Evolutionary conservation across 2,113 vertebrate genomes (phyloP).

Genomic region (Polypterus bichir): DNA sequence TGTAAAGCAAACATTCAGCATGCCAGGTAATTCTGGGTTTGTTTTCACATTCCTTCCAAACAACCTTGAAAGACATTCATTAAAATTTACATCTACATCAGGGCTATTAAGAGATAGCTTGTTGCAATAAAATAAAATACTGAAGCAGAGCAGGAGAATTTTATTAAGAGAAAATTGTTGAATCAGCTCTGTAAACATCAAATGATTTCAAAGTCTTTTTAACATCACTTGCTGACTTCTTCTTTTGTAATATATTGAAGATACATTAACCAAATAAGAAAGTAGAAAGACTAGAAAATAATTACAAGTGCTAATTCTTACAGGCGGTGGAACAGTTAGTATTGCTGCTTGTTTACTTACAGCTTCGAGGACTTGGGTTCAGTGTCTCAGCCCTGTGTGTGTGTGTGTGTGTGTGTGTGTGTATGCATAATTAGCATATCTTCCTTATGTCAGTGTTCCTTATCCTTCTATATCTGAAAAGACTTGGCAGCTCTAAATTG

Average conservation of each 20-base stretch:
- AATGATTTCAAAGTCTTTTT: conserved; percentile 14
- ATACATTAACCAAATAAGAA: conserved; percentile 2
- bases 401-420: too few relatives aligned
- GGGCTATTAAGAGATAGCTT: background rate
- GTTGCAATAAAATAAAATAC: conserved; percentile 12
- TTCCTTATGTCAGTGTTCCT: too few relatives aligned
- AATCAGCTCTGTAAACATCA: conserved; percentile 12
- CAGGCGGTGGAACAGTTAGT: background rate
- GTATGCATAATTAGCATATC: too few relatives aligned
- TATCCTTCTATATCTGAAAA: too few relatives aligned
- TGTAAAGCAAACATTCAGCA: background rate
- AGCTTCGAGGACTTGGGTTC: too few relatives aligned
- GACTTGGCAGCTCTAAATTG: too few relatives aligned
- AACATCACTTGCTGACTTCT: conserved; percentile 1
- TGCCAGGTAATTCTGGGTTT: background rate
- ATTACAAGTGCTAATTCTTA: too few relatives aligned
- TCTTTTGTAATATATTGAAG: conserved; percentile 18
- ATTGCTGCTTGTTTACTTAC: too few relatives aligned
- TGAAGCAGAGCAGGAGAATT: conserved; percentile 9
- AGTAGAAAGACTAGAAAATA: conserved; percentile 12
- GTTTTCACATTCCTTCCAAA: background rate
- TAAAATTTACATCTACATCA: conserved; percentile 4
- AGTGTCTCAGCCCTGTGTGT: too few relatives aligned
- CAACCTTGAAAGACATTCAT: conserved; percentile 7
- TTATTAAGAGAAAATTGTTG: conserved; percentile 7